Base-by-base conservation (phyloP, 2,113 vertebrate species). In the Rhizomys pruinosus region DNA sequence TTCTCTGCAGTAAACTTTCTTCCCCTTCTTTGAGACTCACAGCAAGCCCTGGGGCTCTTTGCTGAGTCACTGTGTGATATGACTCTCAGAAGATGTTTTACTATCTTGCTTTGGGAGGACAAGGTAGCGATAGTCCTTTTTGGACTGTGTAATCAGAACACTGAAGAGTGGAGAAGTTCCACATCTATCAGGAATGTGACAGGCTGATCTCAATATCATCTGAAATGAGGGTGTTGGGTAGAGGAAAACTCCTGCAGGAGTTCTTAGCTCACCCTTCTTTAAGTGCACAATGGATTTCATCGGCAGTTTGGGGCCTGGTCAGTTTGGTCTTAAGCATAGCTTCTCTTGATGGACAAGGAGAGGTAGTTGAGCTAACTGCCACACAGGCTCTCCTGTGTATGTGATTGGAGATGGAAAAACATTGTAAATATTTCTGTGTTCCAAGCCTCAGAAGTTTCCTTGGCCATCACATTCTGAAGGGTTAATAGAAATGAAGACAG, bases 201-300 rank as follows among this genome's bases (percentile, higher is more conserved):
- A 23, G 29, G 32, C 42, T 87, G 29, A 80, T 94, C 23, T 91
- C 78, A 27, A 59, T 7, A 69, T 52, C 23, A 69, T 59, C 32
- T 57, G 76, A 77, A 59, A 15, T 8, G 44, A 0, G 34, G 59
- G 32, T 39, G 32, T 61, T 61, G 64, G 52, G 73, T 77, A 27
- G 39, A 61, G 37, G 72, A 90, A 42, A 23, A 11, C 55, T 88
- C 74, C 27, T 29, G 88, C 72, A 86, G 44, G 78, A 52, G 63
- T n/a, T 37, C 82, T 92, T 72, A 86, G 74, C n/a, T 73, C 68
- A 89, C n/a, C 32, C 29, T 89, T 13, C 90, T 15, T 94, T 90
- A 32, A 71, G 34, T 22, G 61, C 37, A 55, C 66, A 84, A 37
- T 88, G 55, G 19, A 44, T 32, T 13, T 42, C 63, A 27, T 90